Percentiles rank a stretch among this genome's conserved stretches.
Evolutionary conservation across 2,888 invertebrate genomes (phyloP).

Genomic region (Apotomis betuletana): DNA sequence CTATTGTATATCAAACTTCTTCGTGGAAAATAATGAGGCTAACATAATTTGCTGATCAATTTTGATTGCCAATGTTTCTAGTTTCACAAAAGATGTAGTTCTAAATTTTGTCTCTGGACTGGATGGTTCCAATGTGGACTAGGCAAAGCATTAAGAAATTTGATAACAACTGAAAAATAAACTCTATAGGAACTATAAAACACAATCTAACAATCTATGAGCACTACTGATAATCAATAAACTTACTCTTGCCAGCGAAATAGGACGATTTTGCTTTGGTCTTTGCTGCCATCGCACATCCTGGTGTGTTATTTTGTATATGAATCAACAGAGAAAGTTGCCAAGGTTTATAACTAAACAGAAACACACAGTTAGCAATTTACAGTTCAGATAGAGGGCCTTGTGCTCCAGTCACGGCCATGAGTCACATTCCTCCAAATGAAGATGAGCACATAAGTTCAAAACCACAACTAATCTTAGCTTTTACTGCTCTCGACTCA

Average conservation of each 20-base stretch:
- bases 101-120: constrained; percentile 7
- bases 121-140: constrained; percentile 10
- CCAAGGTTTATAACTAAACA: constrained; percentile 27
- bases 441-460: constrained; percentile 4
- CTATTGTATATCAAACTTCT: constrained; percentile 36
- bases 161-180: constrained; percentile 33
- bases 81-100: background rate
- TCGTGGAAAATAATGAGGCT: background rate
- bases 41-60: background rate
- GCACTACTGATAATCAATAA: constrained; percentile 33
- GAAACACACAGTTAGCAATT: constrained; percentile 11
- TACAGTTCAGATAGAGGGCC: constrained; percentile 10
- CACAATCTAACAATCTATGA: constrained; percentile 32
- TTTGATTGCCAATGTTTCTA: background rate
- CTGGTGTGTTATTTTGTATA: constrained; percentile 29
- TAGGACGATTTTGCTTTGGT: constrained; percentile 40
- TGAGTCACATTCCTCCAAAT: constrained; percentile 31
- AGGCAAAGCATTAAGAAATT: constrained; percentile 34
- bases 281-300: constrained; percentile 40
- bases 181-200: constrained; percentile 29
- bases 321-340: constrained; percentile 35
- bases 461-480: background rate
- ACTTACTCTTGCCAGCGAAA: constrained; percentile 42
- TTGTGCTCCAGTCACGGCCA: constrained; percentile 29
- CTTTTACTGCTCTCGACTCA: constrained; percentile 11